Evolutionary conservation across 2,888 invertebrate genomes (phyloP), one percentile per base, ranked within the genome.

Genomic region (Brachypterus glaber): DNA sequence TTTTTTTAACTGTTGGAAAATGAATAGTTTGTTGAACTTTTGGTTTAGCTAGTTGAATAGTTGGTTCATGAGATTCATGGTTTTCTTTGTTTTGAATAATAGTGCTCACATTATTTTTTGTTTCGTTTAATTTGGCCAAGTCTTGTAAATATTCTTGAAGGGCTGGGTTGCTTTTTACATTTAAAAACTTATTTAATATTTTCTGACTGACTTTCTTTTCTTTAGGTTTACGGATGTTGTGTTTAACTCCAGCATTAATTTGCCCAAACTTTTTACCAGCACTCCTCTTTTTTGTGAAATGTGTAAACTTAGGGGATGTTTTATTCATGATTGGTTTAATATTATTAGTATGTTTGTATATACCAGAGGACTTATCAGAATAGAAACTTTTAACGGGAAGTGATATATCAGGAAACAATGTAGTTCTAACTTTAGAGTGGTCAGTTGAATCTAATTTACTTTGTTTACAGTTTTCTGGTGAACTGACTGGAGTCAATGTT

Each of bases 221-320:
- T 59, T 74, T 80, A 1, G 77, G 78, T 54, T 73, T 77, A 32
- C 69, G 68, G 35, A 81, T 77, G 42, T 69, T 74, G 52, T 81
- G 80, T 39, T 67, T 61, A 0, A 81, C 80, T 1, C 80, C 80
- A 41, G 70, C 64, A 53, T 81, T 80, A n/a, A 81, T 78, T 55
- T 74, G 72, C 0, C 77, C 77, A 7, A 68, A 50, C 37, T 41
- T 69, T 33, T 21, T 4, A 4, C 32, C 8, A 7, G 4, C 11
- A n/a, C 15, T 17, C 9, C n/a, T 12, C 24, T n/a, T 21, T 11
- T 24, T 37, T 32, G 18, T 27, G 12, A 4, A 4, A 21, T 21
- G 9, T 7, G 21, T 7, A n/a, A n/a, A n/a, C 4, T 16, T 17
- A 35, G n/a, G 16, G 4, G 32, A 13, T 3, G n/a, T n/a, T 24